Conservation (phyloP, 2,113 vertebrate genomes). For the Helogale parvula region DNA sequence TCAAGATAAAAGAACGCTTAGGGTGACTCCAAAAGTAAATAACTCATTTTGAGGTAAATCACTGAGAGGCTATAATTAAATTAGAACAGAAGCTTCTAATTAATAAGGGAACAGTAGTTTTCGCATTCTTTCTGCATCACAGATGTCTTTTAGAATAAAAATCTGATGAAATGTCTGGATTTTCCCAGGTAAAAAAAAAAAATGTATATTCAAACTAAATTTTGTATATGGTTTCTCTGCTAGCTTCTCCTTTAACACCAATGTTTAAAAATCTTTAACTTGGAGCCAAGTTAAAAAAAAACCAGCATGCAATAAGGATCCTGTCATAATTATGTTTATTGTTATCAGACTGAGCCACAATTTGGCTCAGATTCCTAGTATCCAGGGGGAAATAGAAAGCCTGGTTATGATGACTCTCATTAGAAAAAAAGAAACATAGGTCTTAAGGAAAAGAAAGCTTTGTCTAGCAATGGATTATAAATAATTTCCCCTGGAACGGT, state of each 20-base stretch:
- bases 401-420: not conserved
- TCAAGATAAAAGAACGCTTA: not conserved
- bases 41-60: not conserved
- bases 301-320: not conserved
- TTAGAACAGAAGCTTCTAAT: not conserved
- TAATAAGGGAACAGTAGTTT: not conserved
- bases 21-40: not conserved
- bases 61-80: conserved; percentile 1
- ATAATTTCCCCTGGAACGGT: not conserved
- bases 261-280: not conserved
- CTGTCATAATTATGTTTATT: not conserved
- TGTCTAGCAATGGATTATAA: conserved; percentile 11
- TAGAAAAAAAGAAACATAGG: not conserved
- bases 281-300: not conserved
- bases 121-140: not conserved
- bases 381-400: not conserved
- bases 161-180: not conserved
- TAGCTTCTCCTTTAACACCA: not conserved
- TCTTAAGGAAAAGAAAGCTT: conserved; percentile 8
- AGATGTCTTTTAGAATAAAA: not conserved
- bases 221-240: not conserved
- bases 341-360: not conserved
- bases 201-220: not conserved
- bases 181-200: not conserved
- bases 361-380: not conserved